phyloP scores from a whole-genome alignment of 2,888 invertebrate species.

The Xestobium rufovillosum region DNA sequence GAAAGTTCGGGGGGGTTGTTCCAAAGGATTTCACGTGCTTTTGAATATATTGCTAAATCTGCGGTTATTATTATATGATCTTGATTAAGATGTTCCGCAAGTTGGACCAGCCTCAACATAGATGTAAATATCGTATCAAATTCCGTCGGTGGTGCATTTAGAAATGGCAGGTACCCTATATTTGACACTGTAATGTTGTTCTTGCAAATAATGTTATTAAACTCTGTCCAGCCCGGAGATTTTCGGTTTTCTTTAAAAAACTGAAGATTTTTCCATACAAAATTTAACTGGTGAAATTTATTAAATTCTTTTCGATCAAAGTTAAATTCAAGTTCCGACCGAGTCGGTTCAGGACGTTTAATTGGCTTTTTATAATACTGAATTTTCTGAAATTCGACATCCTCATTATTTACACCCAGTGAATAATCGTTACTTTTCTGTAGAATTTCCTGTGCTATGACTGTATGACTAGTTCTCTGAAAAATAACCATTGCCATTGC shows the following conservation, averaged over 20 bases:
- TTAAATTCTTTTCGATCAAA: slow-evolving; percentile 11
- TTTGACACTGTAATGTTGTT: slow-evolving; percentile 16
- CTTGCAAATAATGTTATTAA: slow-evolving; percentile 15
- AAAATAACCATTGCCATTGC: slow-evolving; percentile 19
- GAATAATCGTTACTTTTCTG: slow-evolving; percentile 12
- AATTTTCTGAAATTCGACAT: slow-evolving; percentile 13
- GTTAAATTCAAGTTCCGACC: slow-evolving; percentile 5
- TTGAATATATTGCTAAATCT: slow-evolving; percentile 12
- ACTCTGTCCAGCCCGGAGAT: slow-evolving; percentile 14
- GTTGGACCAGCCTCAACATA: slow-evolving; percentile 12
- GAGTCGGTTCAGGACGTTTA: slow-evolving; percentile 14
- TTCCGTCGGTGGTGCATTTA: slow-evolving; percentile 17
- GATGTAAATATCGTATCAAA: slow-evolving; percentile 19
- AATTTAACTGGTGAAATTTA: slow-evolving; percentile 11
- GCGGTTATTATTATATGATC: slow-evolving; percentile 10
- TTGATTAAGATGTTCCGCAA: slow-evolving; percentile 11
- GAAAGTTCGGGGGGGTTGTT: slow-evolving; percentile 12
- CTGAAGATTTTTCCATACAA: slow-evolving; percentile 13
- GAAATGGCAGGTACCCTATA: slow-evolving; percentile 18
- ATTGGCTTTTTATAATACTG: slow-evolving; percentile 15
- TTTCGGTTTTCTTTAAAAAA: slow-evolving; percentile 10
- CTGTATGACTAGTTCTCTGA: slow-evolving; percentile 6
- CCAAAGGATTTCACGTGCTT: slow-evolving; percentile 12
- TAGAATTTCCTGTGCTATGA: not conserved
- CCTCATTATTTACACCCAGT: slow-evolving; percentile 3